Conservation (phyloP, 2,888 invertebrate species). For the Stenodera caucasica region DNA sequence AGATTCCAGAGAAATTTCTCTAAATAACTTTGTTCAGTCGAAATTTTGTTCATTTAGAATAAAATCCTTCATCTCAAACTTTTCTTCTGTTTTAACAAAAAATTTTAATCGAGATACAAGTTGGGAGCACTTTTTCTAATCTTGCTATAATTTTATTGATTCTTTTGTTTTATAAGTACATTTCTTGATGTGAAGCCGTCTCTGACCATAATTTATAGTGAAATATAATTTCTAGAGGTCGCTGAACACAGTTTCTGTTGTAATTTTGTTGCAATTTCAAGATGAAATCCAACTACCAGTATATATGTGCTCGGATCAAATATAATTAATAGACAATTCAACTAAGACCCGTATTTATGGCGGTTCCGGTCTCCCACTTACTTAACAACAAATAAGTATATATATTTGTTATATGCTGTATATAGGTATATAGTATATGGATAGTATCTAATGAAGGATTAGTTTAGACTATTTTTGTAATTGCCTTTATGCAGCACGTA, state of each 20-base stretch:
- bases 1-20: too few relatives aligned
- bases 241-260: neutral
- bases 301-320: conserved; percentile 12
- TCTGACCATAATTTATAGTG: too few relatives aligned
- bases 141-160: too few relatives aligned
- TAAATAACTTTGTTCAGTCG: too few relatives aligned
- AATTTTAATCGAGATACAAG: too few relatives aligned
- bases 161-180: too few relatives aligned
- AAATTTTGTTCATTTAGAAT: too few relatives aligned
- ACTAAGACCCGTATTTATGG: conserved; percentile 21
- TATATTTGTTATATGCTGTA: too few relatives aligned
- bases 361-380: conserved; percentile 13
- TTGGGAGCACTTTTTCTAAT: too few relatives aligned
- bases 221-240: neutral
- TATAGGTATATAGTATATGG: neutral
- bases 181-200: too few relatives aligned
- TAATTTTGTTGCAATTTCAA: neutral
- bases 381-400: neutral
- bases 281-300: conserved; percentile 6
- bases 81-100: too few relatives aligned
- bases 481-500: conserved; percentile 40
- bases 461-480: conserved; percentile 37
- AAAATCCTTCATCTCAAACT: too few relatives aligned
- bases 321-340: conserved; percentile 19
- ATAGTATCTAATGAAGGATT: conserved; percentile 23